Conservation (phyloP, 2,888 invertebrate species). For the Tryphoninae sp. region DNA sequence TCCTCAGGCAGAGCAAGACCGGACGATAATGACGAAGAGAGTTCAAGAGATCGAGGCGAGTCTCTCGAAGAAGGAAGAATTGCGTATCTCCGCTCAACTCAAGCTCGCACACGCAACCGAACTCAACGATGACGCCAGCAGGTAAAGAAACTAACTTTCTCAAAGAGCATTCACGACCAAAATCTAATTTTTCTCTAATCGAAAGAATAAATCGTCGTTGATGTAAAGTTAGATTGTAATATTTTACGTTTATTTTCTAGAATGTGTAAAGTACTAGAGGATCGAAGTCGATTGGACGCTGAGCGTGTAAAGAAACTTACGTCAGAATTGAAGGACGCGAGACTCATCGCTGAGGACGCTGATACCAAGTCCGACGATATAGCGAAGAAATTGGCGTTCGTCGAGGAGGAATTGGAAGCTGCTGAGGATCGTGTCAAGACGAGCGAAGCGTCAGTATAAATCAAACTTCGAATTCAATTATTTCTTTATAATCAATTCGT, state of each 20-base stretch:
- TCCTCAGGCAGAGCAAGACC: conserved; percentile 85
- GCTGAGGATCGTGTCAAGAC: conserved; percentile 87
- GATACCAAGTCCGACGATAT: conserved; percentile 88
- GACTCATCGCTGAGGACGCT: conserved; percentile 87
- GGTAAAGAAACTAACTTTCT: conserved; percentile 79
- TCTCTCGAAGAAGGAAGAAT: conserved; percentile 86
- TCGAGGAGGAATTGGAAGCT: conserved; percentile 87
- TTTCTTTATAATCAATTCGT: neutral
- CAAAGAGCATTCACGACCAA: neutral
- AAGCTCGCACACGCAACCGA: conserved; percentile 87
- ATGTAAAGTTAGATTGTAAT: neutral
- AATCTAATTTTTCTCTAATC: neutral
- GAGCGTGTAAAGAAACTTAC: conserved; percentile 86
- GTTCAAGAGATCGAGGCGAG: conserved; percentile 87
- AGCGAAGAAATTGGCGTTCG: conserved; percentile 86
- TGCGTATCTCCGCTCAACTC: conserved; percentile 84
- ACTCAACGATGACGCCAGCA: conserved; percentile 88
- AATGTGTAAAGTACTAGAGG: conserved; percentile 86
- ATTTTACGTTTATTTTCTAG: conserved; percentile 72
- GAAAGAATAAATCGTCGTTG: neutral
- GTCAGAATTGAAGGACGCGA: conserved; percentile 86
- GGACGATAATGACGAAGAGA: conserved; percentile 85
- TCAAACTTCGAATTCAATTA: neutral
- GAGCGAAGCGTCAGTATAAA: conserved; percentile 83
- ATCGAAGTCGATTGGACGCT: conserved; percentile 86